Percentiles rank a stretch among this genome's conserved stretches.
These are phyloP conservation scores for Myopa testacea DNA, from an alignment of 2,888 invertebrate species.

Conservation along the genomic window DNA sequence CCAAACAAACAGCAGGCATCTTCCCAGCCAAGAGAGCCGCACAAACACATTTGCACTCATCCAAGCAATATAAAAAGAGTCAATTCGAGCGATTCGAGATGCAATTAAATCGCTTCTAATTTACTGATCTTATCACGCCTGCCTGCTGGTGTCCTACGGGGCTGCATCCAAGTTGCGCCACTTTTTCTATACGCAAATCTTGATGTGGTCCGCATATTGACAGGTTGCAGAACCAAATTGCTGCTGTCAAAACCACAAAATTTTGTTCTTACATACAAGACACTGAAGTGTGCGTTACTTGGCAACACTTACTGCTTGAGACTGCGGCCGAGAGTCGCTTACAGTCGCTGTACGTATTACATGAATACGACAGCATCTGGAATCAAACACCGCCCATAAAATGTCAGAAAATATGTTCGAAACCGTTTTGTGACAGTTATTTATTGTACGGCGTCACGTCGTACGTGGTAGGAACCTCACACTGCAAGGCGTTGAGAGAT, in stretches of 20 bases:
- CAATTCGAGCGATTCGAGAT: background rate
- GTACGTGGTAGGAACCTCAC: background rate
- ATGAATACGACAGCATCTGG: background rate
- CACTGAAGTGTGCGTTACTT: background rate
- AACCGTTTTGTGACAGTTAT: background rate
- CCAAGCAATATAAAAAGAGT: background rate
- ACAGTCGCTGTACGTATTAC: background rate
- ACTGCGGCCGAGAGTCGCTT: background rate
- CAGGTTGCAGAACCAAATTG: background rate
- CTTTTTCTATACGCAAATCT: background rate
- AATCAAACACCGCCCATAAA: background rate
- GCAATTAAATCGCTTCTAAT: slow-evolving; percentile 21
- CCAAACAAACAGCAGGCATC: slow-evolving; percentile 14
- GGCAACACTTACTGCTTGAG: background rate
- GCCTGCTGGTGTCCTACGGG: slow-evolving; percentile 12
- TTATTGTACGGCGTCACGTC: background rate
- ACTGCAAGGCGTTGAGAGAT: too few species aligned
- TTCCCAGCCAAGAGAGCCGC: background rate
- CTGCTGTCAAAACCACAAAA: background rate
- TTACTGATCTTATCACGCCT: slow-evolving; percentile 22
- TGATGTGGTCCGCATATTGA: background rate
- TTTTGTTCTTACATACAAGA: background rate
- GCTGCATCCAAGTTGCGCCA: background rate
- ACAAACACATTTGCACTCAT: background rate
- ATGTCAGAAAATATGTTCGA: background rate